Percentiles rank a stretch among this genome's conserved stretches.
Evolutionary conservation across 2,888 invertebrate species (phyloP).

Genomic region (Geotrupes spiniger): DNA sequence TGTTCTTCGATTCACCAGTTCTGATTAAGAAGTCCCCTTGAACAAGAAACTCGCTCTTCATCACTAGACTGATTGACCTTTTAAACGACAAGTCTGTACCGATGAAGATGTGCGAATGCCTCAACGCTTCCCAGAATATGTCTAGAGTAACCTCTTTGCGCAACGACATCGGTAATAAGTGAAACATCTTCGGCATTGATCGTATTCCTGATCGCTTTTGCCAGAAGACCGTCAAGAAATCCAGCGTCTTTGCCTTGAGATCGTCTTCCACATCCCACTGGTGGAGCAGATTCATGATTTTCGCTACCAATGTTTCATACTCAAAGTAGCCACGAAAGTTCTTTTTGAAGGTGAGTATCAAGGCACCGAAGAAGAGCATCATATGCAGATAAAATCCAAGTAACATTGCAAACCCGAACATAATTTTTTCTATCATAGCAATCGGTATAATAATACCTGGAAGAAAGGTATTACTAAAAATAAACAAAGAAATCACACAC

Average conservation of each 20-base stretch:
- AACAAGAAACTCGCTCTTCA: constrained; percentile 54
- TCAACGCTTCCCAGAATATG: constrained; percentile 54
- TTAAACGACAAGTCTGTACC: constrained; percentile 54
- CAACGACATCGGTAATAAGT: constrained; percentile 51
- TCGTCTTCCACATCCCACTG: constrained; percentile 19
- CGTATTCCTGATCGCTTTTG: constrained; percentile 54
- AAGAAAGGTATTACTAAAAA: neutral
- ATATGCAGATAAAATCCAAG: constrained; percentile 14
- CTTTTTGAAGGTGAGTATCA: constrained; percentile 15
- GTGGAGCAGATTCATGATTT: constrained; percentile 15
- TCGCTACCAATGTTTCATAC: constrained; percentile 7
- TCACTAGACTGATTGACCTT: constrained; percentile 51
- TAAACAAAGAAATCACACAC: no score
- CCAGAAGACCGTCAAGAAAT: constrained; percentile 55
- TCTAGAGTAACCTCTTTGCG: constrained; percentile 56
- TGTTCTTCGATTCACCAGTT: constrained; percentile 53
- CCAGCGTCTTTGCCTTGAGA: constrained; percentile 18
- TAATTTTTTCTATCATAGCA: constrained; percentile 8
- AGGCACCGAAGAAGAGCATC: constrained; percentile 10
- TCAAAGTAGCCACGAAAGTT: constrained; percentile 14
- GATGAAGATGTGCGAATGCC: constrained; percentile 54
- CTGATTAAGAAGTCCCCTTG: constrained; percentile 53
- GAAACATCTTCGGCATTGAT: constrained; percentile 48
- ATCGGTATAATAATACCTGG: constrained; percentile 14
- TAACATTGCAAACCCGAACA: constrained; percentile 8